A percentile compares a stretch with the other conserved stretches of the same genome.
Evolutionary conservation across 2,113 vertebrate species (phyloP).

Genomic region (Micronisus gabar): DNA sequence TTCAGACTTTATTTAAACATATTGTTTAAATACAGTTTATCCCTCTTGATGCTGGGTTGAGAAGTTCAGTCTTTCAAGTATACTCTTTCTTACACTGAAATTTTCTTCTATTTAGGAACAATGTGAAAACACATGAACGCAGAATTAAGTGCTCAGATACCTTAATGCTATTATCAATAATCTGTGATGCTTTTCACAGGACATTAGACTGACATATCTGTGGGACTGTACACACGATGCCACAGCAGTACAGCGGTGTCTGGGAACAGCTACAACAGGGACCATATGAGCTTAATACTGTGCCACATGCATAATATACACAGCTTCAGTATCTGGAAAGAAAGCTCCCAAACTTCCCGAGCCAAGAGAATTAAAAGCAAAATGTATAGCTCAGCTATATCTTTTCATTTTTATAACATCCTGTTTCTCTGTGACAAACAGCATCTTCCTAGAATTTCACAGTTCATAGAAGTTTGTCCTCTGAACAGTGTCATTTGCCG

Average conservation of each 20-base stretch:
- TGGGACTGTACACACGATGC: not conserved
- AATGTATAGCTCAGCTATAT: not conserved
- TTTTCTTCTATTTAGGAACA: conserved; percentile 7
- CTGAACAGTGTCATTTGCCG: not conserved
- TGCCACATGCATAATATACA: not conserved
- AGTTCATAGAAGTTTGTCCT: not conserved
- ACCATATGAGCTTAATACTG: not conserved
- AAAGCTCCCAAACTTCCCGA: not conserved
- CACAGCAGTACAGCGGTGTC: not conserved
- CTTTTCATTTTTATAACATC: not conserved
- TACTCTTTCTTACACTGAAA: not conserved
- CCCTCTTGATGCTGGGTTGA: conserved; percentile 48
- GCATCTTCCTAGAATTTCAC: not conserved
- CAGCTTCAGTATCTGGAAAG: not conserved
- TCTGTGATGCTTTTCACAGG: not conserved
- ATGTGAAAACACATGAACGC: not conserved
- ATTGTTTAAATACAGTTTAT: conserved; percentile 66
- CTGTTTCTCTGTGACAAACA: not conserved
- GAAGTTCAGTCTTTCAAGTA: conserved; percentile 53
- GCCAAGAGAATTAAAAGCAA: not conserved
- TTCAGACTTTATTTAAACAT: conserved; percentile 59
- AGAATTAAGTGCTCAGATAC: not conserved
- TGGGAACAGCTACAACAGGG: not conserved
- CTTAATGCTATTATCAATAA: not conserved
- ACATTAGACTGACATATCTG: not conserved